Percentiles rank a stretch among this genome's conserved stretches.
These are phyloP conservation scores for Emydocephalus ijimae DNA, from an alignment of 2,113 vertebrate genomes.

Conservation along the genomic window DNA sequence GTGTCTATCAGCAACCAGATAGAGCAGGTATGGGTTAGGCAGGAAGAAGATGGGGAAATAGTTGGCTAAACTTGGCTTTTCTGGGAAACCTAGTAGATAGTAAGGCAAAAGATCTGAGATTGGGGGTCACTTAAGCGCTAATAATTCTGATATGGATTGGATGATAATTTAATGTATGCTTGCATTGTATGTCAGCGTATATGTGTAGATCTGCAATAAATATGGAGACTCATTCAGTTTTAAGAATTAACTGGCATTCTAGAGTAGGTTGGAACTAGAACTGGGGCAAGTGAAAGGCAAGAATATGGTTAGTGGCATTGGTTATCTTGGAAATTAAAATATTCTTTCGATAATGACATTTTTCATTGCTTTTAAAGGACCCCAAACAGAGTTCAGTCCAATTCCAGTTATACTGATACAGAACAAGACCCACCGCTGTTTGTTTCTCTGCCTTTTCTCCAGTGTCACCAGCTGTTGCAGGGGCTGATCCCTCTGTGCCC, in stretches of 20 bases:
- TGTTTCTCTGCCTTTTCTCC: neutral
- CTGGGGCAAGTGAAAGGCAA: too few relatives aligned
- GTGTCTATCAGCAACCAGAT: conserved; percentile 48
- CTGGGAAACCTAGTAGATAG: neutral
- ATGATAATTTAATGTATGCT: too few relatives aligned
- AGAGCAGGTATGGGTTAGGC: conserved; percentile 25
- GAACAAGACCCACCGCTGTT: neutral
- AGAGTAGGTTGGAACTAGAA: neutral
- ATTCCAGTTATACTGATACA: neutral
- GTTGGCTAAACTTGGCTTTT: neutral
- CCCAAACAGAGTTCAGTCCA: neutral
- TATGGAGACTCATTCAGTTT: neutral
- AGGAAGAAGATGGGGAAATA: neutral
- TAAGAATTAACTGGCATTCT: too few relatives aligned
- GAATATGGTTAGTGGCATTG: neutral
- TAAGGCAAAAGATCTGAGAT: neutral
- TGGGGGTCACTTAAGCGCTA: too few relatives aligned
- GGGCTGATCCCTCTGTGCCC: conserved; percentile 65
- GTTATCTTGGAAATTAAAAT: neutral
- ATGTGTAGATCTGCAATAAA: neutral
- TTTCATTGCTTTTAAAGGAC: neutral
- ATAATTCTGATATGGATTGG: neutral
- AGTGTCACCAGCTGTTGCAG: conserved; percentile 56
- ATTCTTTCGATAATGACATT: neutral
- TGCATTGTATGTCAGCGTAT: neutral